A percentile compares a stretch with the other conserved stretches of the same genome.
Evolutionary conservation across 1,140 invertebrate genomes (phyloP).

Genomic region (Achatina immaculata): DNA sequence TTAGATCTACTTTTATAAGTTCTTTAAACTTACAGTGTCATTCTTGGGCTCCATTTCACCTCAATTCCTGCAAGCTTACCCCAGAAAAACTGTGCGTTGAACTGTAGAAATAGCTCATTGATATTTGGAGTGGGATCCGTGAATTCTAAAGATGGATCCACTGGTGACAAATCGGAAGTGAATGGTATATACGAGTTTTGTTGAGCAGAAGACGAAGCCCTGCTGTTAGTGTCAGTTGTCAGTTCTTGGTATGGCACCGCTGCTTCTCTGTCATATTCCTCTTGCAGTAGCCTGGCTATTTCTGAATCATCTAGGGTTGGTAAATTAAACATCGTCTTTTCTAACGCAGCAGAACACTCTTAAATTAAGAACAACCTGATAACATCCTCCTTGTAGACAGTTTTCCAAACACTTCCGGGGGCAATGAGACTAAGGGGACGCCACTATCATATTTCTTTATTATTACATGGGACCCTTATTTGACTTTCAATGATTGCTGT

Average conservation of each 20-base stretch:
- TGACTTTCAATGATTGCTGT: too few relatives aligned
- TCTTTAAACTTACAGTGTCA: slow-evolving; percentile 83
- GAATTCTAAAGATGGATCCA: slow-evolving; percentile 79
- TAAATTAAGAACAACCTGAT: too few relatives aligned
- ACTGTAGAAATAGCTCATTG: slow-evolving; percentile 85
- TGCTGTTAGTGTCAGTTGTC: not conserved
- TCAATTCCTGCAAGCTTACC: slow-evolving; percentile 81
- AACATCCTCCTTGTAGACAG: too few relatives aligned
- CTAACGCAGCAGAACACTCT: too few relatives aligned
- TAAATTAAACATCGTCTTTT: not conserved
- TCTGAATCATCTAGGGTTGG: slow-evolving; percentile 8
- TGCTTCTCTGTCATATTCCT: slow-evolving; percentile 33
- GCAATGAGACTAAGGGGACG: too few relatives aligned
- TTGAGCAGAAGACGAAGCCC: not conserved
- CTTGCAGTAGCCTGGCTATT: slow-evolving; percentile 21
- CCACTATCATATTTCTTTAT: too few relatives aligned
- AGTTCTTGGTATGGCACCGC: not conserved
- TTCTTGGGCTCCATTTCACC: slow-evolving; percentile 94
- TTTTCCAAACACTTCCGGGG: too few relatives aligned
- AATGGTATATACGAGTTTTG: not conserved
- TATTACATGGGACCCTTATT: too few relatives aligned
- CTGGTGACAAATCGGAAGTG: slow-evolving; percentile 62
- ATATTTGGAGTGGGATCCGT: slow-evolving; percentile 95
- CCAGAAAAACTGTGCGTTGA: slow-evolving; percentile 90
- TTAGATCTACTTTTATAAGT: too few relatives aligned